Percentiles rank a stretch among this genome's conserved stretches.
Conservation (phyloP, 2,113 vertebrate species). For the Suncus etruscus region DNA sequence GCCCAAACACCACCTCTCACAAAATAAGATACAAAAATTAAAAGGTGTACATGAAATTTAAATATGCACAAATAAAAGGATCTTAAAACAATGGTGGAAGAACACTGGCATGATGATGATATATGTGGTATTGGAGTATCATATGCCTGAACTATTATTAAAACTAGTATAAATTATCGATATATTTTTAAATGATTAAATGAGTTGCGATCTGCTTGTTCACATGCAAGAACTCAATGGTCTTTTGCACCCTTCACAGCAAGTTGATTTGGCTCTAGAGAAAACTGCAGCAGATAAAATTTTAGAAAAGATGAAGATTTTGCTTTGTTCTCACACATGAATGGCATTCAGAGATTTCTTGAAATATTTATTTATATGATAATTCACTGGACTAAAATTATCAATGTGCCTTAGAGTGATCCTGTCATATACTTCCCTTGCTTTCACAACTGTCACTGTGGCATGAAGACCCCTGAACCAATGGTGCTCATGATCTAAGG, state of each 20-base stretch:
- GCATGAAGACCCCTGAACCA: background rate
- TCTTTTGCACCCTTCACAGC: background rate
- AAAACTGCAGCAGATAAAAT: background rate
- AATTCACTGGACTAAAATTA: background rate
- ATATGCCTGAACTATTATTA: too few relatives aligned
- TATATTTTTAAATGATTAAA: too few relatives aligned
- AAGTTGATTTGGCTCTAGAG: background rate
- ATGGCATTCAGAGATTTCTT: background rate
- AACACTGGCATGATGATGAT: too few relatives aligned
- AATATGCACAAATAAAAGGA: too few relatives aligned
- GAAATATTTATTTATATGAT: slow-evolving; percentile 3
- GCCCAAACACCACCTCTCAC: too few relatives aligned
- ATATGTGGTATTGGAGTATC: too few relatives aligned
- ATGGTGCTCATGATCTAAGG: background rate
- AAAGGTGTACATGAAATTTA: too few relatives aligned
- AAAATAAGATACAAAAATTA: too few relatives aligned
- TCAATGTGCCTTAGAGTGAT: background rate
- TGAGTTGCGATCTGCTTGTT: too few relatives aligned
- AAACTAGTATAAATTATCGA: too few relatives aligned
- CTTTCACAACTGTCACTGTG: background rate
- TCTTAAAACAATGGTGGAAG: too few relatives aligned
- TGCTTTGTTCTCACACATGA: background rate
- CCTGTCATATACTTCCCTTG: background rate
- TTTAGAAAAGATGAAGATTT: background rate
- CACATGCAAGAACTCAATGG: background rate